Base-by-base conservation (phyloP, 92 coral and sea anemone genomes). In the Heteractis magnifica region DNA sequence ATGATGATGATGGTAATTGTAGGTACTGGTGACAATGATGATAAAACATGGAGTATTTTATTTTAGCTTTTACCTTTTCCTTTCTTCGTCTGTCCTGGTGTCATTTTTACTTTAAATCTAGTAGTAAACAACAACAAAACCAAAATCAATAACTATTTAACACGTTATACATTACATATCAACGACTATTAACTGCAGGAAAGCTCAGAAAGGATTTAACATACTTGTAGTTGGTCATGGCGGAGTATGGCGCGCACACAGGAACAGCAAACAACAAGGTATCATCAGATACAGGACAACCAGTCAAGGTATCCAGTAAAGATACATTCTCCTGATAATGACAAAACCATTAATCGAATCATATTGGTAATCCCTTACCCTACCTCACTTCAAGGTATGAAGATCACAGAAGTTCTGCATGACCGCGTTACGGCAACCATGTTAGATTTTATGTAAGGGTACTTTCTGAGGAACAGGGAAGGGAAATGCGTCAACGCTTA, bases 151-250 rank as follows among this genome's bases (percentile, higher is more conserved):
- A 34, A 34, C 44, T 34, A 34, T 34, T 1, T 34, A 34, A 34
- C 44, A 34, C 44, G 44, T 34, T 34, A 34, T 34, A 34, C 44
- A 34, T 34, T 1, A 34, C 2, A 34, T 34, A 34, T 34, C 44
- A 34, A 34, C 3, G 44, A 34, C 3, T 34, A 34, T 34, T 34
- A 34, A 34, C 44, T 34, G 44, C 44, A 34, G 44, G 44, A 34
- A 34, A 34, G 44, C 44, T 2, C 44, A 53, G 58, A 53, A 53
- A 53, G 58, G 58, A 65, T n/a, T 18, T 65, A 10, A 83, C 99
- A 52, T 92, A 96, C 99, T 96, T 96, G 92, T 90, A 96, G 82
- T 89, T 94, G 51, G 92, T 97, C 58, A 96, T 91, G 62, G 99
- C 93, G 6, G 90, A 85, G 91, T 96, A 96, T 0, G 99, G 99